These are phyloP conservation scores for Poecilia picta DNA, from an alignment of 2,797 vertebrate species.

Conservation along the genomic window DNA sequence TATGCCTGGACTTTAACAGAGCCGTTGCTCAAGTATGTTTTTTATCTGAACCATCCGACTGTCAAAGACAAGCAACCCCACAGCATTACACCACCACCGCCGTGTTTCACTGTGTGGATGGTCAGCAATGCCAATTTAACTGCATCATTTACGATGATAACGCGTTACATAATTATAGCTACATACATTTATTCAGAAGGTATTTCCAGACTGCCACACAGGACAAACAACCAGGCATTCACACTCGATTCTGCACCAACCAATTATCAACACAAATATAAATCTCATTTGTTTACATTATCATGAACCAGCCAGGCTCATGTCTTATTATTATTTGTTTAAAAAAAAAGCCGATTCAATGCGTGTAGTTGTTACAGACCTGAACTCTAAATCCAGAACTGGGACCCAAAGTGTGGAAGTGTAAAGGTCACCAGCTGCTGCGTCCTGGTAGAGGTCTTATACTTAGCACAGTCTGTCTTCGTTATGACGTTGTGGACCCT, in stretches of 20 bases:
- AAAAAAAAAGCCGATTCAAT: background rate
- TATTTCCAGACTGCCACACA: background rate
- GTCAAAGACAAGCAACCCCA: no score
- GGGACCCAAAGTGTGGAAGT: conserved; percentile 25
- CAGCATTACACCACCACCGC: background rate
- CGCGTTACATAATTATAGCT: background rate
- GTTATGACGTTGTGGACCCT: conserved; percentile 25
- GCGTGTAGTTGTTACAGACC: conserved; percentile 17
- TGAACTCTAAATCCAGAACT: conserved; percentile 13
- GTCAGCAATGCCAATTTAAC: background rate
- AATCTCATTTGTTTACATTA: background rate
- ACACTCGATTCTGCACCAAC: background rate
- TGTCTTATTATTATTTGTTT: background rate
- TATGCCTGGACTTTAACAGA: background rate
- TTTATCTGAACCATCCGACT: background rate
- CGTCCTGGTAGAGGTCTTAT: conserved; percentile 16
- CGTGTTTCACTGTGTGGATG: background rate
- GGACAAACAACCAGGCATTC: background rate
- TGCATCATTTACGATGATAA: background rate
- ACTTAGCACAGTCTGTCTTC: conserved; percentile 30
- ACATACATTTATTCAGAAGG: background rate
- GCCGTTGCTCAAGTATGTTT: background rate
- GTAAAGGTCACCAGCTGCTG: conserved; percentile 37
- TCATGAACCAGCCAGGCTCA: background rate
- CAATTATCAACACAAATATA: background rate